Conservation (phyloP, 2,888 invertebrate genomes). For the Caenorhabditis sp. region DNA sequence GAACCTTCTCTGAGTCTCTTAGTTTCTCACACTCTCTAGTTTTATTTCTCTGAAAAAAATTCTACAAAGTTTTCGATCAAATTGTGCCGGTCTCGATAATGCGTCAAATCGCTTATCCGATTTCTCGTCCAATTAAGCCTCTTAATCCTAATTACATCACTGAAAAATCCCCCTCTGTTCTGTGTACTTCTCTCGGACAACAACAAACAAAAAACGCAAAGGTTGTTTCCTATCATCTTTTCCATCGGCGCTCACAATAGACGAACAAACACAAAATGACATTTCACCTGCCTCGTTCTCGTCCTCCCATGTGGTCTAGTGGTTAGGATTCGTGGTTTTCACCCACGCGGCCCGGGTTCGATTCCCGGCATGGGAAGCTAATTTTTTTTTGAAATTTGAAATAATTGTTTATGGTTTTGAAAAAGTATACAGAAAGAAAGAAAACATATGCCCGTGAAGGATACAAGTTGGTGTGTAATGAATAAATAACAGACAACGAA, state of each 20-base stretch:
- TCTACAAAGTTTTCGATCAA: too few species aligned
- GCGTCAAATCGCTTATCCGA: too few species aligned
- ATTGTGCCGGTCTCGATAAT: too few species aligned
- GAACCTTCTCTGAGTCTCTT: too few species aligned
- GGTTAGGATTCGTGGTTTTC: slow-evolving; percentile 68
- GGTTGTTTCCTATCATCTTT: not conserved
- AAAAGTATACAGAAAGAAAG: not conserved
- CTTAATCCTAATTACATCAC: not conserved
- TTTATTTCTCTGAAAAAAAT: too few species aligned
- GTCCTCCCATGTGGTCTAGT: slow-evolving; percentile 65
- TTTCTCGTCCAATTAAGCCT: too few species aligned
- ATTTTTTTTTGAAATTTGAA: slow-evolving; percentile 14
- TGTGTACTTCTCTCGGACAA: slow-evolving; percentile 1
- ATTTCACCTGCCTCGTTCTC: not conserved
- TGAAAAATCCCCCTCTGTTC: not conserved
- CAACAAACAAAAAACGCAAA: not conserved
- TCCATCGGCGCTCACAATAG: too few species aligned
- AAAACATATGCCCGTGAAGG: slow-evolving; percentile 1
- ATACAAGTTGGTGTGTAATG: not conserved
- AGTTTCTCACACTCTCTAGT: too few species aligned
- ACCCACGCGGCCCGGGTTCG: slow-evolving; percentile 68
- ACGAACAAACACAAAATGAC: not conserved
- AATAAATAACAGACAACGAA: not conserved
- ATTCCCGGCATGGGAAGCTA: slow-evolving; percentile 66
- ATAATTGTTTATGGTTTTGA: not conserved